A percentile compares a stretch with the other conserved stretches of the same genome.
These are phyloP conservation scores for Buathra laborator DNA, from an alignment of 2,888 invertebrate genomes.

Conservation along the genomic window DNA sequence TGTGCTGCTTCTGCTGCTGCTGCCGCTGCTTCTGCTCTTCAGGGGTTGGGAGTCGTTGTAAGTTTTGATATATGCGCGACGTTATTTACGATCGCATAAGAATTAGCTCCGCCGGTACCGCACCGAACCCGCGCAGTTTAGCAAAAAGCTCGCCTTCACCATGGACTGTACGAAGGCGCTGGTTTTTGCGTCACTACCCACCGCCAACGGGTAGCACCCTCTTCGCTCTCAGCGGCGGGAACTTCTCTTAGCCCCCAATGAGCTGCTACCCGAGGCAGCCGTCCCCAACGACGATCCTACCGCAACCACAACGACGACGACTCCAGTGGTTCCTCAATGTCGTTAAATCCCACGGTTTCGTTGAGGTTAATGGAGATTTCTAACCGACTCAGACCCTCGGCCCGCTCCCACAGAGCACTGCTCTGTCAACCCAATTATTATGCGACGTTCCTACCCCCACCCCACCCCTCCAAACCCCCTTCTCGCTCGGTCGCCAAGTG, in stretches of 20 bases:
- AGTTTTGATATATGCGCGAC: constrained; percentile 83
- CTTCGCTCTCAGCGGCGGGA: constrained; percentile 1
- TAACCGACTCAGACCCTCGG: not conserved
- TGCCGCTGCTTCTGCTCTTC: constrained; percentile 41
- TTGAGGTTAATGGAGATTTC: constrained; percentile 74
- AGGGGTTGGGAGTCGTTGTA: constrained; percentile 77
- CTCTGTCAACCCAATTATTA: constrained; percentile 61
- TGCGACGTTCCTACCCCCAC: constrained; percentile 15
- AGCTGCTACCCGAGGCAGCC: constrained; percentile 37
- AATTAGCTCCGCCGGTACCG: constrained; percentile 79
- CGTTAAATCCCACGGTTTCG: constrained; percentile 75
- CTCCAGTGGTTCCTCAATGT: constrained; percentile 74
- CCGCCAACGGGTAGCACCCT: constrained; percentile 7
- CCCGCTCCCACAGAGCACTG: constrained; percentile 32
- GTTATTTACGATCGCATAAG: constrained; percentile 84
- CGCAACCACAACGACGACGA: constrained; percentile 17
- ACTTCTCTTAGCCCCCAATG: constrained; percentile 45
- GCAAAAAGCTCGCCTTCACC: constrained; percentile 69
- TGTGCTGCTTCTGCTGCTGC: constrained; percentile 33
- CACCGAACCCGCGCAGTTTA: constrained; percentile 71
- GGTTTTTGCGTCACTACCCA: constrained; percentile 27
- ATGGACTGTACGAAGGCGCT: constrained; percentile 31
- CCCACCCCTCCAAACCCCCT: too few species aligned
- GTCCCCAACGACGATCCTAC: constrained; percentile 22
- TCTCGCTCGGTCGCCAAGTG: not conserved